Percentiles rank a stretch among this genome's conserved stretches.
Evolutionary conservation across 1,140 invertebrate genomes (phyloP).

Genomic region (Calosoma granatense): DNA sequence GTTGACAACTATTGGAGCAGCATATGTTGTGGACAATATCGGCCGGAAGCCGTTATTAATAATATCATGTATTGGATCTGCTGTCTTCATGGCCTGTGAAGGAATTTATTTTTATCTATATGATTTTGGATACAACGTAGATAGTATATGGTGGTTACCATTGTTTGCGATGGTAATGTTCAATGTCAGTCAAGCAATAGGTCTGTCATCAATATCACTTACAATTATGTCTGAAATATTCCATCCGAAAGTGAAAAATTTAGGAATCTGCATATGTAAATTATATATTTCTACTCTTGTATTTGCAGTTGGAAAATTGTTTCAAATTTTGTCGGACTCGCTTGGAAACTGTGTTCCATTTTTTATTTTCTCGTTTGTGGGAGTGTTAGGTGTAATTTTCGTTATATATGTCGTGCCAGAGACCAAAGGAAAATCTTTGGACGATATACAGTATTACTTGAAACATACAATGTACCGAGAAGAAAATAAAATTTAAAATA

Average conservation of each 20-base stretch:
- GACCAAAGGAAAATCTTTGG: not conserved
- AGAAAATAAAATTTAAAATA: not conserved
- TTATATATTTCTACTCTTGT: not conserved
- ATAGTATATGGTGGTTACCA: not conserved
- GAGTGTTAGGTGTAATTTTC: not conserved
- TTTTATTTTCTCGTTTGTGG: not conserved
- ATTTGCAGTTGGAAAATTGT: not conserved
- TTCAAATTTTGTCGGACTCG: not conserved
- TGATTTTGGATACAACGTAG: not conserved
- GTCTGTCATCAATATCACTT: not conserved
- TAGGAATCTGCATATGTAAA: not conserved
- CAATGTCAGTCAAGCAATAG: not conserved
- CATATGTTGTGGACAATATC: not conserved
- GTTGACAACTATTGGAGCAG: not conserved
- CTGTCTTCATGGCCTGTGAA: not conserved
- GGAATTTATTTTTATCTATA: not conserved
- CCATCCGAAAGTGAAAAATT: not conserved
- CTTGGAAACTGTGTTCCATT: not conserved
- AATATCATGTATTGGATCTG: not conserved
- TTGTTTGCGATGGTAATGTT: not conserved
- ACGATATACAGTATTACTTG: not conserved
- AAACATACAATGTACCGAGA: not conserved
- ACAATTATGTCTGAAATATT: not conserved
- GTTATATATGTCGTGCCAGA: not conserved
- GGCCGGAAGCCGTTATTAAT: not conserved